Evolutionary conservation across 2,888 invertebrate genomes (phyloP).

Genomic region (Schizaphis graminum): DNA sequence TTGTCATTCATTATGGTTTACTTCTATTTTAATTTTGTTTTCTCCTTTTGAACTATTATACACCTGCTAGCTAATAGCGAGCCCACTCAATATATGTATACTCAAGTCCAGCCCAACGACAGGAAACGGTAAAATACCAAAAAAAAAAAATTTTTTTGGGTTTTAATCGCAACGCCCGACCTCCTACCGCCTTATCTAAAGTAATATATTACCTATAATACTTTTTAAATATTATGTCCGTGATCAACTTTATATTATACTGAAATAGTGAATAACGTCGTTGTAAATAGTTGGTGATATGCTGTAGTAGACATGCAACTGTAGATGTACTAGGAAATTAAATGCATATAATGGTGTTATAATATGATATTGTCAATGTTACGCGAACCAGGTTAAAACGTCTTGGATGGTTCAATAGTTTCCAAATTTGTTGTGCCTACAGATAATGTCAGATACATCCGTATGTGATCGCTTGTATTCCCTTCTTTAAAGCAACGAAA

Average conservation of each 20-base stretch:
- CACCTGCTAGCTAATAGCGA: background rate
- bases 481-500: background rate
- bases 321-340: background rate
- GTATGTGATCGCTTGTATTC: background rate
- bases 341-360: background rate
- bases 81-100: background rate
- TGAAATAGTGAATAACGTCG: background rate
- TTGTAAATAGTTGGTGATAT: background rate
- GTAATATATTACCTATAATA: background rate
- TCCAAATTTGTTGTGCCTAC: background rate
- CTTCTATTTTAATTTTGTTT: background rate
- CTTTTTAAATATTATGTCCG: background rate
- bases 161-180: background rate
- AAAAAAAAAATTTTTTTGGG: background rate
- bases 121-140: background rate
- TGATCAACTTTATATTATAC: background rate
- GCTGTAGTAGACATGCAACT: background rate
- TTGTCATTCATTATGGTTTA: background rate
- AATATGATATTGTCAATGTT: background rate
- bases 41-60: background rate
- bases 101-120: background rate
- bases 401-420: background rate
- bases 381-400: background rate
- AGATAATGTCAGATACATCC: background rate
- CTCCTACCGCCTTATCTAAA: background rate